A percentile compares a stretch with the other conserved stretches of the same genome.
Evolutionary conservation across 1,140 invertebrate genomes (phyloP).

Genomic region (Zaprionus nigranus): DNA sequence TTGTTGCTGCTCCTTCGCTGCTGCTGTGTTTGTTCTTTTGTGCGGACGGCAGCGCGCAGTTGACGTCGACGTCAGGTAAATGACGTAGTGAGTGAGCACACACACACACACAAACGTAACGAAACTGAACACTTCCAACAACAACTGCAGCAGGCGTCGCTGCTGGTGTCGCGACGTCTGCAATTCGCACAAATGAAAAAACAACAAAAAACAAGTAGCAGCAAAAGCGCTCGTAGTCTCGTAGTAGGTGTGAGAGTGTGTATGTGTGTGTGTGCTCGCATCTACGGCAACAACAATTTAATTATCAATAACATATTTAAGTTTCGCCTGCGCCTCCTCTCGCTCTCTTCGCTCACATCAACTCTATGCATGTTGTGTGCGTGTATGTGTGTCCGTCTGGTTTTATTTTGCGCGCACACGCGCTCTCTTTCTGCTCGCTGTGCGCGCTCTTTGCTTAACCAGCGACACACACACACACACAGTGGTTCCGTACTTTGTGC

Average conservation of each 20-base stretch:
- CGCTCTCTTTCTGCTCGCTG: slow-evolving; percentile 41
- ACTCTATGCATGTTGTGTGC: neutral
- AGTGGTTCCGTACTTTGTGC: slow-evolving; percentile 6
- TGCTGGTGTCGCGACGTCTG: slow-evolving; percentile 32
- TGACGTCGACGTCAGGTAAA: slow-evolving; percentile 8
- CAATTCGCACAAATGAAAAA: slow-evolving; percentile 23
- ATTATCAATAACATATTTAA: slow-evolving; percentile 62
- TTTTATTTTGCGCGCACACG: slow-evolving; percentile 37
- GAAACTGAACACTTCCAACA: slow-evolving; percentile 34
- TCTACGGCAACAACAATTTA: slow-evolving; percentile 40
- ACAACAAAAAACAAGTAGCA: slow-evolving; percentile 21
- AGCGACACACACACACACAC: slow-evolving; percentile 20
- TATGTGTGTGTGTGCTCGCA: neutral
- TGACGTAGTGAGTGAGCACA: neutral
- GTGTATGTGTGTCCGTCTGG: slow-evolving; percentile 18
- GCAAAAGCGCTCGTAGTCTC: slow-evolving; percentile 28
- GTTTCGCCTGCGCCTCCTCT: slow-evolving; percentile 35
- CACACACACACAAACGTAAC: no score
- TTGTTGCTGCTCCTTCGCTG: slow-evolving; percentile 5
- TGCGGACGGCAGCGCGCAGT: slow-evolving; percentile 9
- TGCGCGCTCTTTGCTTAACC: slow-evolving; percentile 37
- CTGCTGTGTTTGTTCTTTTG: slow-evolving; percentile 22
- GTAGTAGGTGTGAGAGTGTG: slow-evolving; percentile 25
- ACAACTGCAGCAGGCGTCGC: slow-evolving; percentile 18
- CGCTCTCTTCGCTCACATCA: neutral